Conservation (phyloP, 2,888 invertebrate genomes). For the Idaea straminata region DNA sequence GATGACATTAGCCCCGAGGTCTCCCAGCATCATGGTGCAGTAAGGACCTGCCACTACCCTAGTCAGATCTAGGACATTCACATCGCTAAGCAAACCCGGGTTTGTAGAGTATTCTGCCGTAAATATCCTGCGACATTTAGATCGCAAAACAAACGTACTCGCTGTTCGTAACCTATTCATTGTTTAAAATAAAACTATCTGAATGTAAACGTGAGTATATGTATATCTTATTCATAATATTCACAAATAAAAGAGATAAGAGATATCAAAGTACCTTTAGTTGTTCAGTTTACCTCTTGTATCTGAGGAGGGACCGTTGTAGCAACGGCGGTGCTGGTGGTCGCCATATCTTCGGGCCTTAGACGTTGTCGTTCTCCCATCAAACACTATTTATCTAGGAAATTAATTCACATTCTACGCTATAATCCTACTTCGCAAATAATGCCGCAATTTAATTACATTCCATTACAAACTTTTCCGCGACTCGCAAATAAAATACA, state of each 20-base stretch:
- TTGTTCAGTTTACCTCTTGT: constrained; percentile 56
- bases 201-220: constrained; percentile 14
- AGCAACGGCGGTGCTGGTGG: constrained; percentile 68
- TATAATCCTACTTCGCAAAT: not conserved
- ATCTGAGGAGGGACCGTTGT: constrained; percentile 63
- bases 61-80: constrained; percentile 89
- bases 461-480: not conserved
- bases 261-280: constrained; percentile 30
- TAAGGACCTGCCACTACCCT: constrained; percentile 96
- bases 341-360: constrained; percentile 65
- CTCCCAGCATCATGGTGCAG: constrained; percentile 95
- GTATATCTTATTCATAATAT: constrained; percentile 22
- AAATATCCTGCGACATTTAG: not conserved
- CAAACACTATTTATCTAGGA: constrained; percentile 34
- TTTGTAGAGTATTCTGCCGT: constrained; percentile 41
- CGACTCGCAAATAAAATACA: not conserved
- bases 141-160: not conserved
- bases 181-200: constrained; percentile 18
- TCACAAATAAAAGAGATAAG: constrained; percentile 59
- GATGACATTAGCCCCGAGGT: constrained; percentile 94
- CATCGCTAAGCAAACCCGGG: constrained; percentile 82
- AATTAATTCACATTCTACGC: constrained; percentile 45
- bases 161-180: not conserved
- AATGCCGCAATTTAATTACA: not conserved
- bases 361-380: constrained; percentile 63